A percentile compares a stretch with the other conserved stretches of the same genome.
These are phyloP conservation scores for Pogonomyrmex californicus DNA, from an alignment of 1,140 invertebrate species.

Conservation along the genomic window DNA sequence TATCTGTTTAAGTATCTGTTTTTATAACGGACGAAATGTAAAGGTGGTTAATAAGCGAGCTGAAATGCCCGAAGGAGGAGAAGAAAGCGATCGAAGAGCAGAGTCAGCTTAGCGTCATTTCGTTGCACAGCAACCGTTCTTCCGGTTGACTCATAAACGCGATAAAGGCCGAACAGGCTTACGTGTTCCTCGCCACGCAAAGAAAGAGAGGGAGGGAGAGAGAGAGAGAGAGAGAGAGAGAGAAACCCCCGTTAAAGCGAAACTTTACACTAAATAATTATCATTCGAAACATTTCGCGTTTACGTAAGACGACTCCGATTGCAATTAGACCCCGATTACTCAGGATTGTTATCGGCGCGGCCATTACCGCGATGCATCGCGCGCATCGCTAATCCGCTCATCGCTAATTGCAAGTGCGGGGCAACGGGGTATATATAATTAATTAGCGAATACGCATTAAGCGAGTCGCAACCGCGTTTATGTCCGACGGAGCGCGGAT, in stretches of 20 bases:
- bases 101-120: conserved; percentile 22
- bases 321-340: neutral
- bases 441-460: neutral
- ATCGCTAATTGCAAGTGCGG: neutral
- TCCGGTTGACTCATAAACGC: conserved; percentile 70
- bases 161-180: conserved; percentile 69
- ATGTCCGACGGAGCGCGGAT: too few species aligned
- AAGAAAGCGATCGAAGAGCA: conserved; percentile 12
- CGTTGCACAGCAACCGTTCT: conserved; percentile 57
- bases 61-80: neutral
- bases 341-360: neutral
- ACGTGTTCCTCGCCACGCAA: conserved; percentile 61
- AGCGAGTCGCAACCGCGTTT: too few species aligned
- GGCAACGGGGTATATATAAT: neutral
- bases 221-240: too few species aligned
- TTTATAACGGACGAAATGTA: neutral
- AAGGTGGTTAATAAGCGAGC: neutral
- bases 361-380: neutral
- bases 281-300: neutral
- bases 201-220: neutral
- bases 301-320: neutral
- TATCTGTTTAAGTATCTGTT: neutral
- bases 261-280: neutral
- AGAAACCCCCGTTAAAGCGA: neutral
- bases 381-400: neutral